These are phyloP conservation scores for Spialia ferax DNA, from an alignment of 2,888 invertebrate genomes.

Conservation along the genomic window DNA sequence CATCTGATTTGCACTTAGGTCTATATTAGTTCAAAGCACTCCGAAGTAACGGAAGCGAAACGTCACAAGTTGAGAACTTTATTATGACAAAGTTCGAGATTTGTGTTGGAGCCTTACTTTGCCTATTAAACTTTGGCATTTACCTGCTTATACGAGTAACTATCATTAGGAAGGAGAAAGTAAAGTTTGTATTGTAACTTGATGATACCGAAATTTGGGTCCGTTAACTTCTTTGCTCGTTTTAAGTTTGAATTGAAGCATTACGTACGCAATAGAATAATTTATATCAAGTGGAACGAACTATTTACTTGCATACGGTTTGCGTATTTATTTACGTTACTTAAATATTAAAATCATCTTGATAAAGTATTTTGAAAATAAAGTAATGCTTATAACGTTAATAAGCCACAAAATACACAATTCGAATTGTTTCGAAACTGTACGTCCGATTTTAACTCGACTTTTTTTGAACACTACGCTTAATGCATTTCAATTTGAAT, in stretches of 20 bases:
- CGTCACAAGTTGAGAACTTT: slow-evolving; percentile 40
- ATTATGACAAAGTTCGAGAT: slow-evolving; percentile 40
- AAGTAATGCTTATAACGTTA: not conserved
- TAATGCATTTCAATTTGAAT: slow-evolving; percentile 21
- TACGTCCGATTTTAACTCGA: slow-evolving; percentile 6
- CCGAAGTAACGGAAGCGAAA: slow-evolving; percentile 38
- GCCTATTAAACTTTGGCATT: slow-evolving; percentile 40
- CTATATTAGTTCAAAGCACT: slow-evolving; percentile 38
- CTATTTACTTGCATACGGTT: too few species aligned
- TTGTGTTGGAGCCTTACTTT: slow-evolving; percentile 39
- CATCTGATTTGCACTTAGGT: slow-evolving; percentile 28
- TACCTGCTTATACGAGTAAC: slow-evolving; percentile 39
- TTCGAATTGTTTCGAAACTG: not conserved
- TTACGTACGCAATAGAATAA: not conserved
- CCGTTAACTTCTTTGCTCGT: not conserved
- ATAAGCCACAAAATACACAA: not conserved
- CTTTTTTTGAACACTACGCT: slow-evolving; percentile 8
- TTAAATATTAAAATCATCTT: not conserved
- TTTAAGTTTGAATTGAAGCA: not conserved
- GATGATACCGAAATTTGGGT: slow-evolving; percentile 7
- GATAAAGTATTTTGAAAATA: not conserved
- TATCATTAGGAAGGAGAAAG: slow-evolving; percentile 39
- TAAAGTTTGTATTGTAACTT: slow-evolving; percentile 33
- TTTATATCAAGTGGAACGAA: not conserved
- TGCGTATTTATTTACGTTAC: too few species aligned